These are phyloP conservation scores for Pantherophis guttatus DNA, from an alignment of 2,113 vertebrate species.

Conservation along the genomic window DNA sequence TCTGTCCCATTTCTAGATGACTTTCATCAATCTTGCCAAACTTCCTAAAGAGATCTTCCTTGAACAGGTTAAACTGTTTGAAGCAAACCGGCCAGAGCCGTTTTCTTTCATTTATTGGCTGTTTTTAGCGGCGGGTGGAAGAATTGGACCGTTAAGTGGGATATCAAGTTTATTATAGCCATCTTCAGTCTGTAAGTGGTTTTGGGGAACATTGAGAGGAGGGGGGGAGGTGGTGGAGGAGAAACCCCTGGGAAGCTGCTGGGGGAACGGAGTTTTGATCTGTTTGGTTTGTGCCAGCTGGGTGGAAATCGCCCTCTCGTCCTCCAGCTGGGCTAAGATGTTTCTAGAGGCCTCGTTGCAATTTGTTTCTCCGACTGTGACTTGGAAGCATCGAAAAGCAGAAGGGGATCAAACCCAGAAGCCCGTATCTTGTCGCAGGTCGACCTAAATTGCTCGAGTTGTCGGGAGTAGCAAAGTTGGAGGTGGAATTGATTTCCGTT, in stretches of 20 bases:
- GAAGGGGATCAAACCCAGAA: not conserved
- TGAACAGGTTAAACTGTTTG: slow-evolving; percentile 60
- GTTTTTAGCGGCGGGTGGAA: slow-evolving; percentile 31
- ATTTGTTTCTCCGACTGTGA: not conserved
- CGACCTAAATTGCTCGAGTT: not conserved
- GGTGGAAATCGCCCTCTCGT: not conserved
- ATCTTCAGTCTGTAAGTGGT: slow-evolving; percentile 68
- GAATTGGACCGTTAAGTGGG: slow-evolving; percentile 62
- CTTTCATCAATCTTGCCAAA: not conserved
- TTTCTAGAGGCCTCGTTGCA: not conserved
- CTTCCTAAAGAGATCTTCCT: not conserved
- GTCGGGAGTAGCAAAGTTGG: not conserved
- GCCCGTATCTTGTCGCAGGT: not conserved
- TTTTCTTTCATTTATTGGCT: not conserved
- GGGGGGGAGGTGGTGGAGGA: not conserved
- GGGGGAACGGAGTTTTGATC: not conserved
- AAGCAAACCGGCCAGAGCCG: slow-evolving; percentile 25
- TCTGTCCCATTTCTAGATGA: not conserved
- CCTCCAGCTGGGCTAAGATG: not conserved
- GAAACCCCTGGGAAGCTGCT: not conserved
- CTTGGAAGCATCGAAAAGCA: not conserved
- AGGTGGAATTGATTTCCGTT: not conserved
- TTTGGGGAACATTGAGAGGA: slow-evolving; percentile 54
- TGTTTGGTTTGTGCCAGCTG: slow-evolving; percentile 18
- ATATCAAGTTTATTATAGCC: slow-evolving; percentile 68